These are phyloP conservation scores for Sebastes vulpes DNA, from an alignment of 2,797 vertebrate species.

Conservation along the genomic window DNA sequence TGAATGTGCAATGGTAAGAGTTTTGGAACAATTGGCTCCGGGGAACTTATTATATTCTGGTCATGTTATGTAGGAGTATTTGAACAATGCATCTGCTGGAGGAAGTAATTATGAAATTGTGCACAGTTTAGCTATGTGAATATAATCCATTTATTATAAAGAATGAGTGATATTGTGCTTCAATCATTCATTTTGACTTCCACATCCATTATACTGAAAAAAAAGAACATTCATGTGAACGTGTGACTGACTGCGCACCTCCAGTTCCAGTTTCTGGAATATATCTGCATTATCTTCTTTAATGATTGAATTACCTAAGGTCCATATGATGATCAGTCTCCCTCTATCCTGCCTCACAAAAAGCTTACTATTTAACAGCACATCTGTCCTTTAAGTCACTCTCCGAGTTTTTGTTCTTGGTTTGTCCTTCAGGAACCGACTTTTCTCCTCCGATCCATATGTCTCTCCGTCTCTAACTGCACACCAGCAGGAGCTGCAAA, in stretches of 20 bases:
- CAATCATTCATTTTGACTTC: neutral
- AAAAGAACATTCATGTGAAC: neutral
- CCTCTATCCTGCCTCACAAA: neutral
- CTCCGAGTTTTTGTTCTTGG: neutral
- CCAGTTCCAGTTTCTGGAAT: neutral
- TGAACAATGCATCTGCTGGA: neutral
- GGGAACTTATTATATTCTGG: neutral
- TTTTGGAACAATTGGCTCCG: neutral
- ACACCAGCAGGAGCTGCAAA: neutral
- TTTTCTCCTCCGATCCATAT: neutral
- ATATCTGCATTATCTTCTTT: neutral
- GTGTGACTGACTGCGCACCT: neutral
- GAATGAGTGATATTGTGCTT: neutral
- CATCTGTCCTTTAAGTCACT: neutral
- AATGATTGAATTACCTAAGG: neutral
- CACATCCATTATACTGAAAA: neutral
- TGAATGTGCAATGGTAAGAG: neutral
- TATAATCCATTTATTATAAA: neutral
- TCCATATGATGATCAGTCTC: neutral
- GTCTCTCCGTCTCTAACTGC: neutral
- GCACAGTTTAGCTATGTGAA: neutral
- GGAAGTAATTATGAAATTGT: neutral
- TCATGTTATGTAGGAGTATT: neutral
- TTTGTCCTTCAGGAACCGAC: neutral
- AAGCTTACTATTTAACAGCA: neutral